These are phyloP conservation scores for Atherix ibis DNA, from an alignment of 2,888 invertebrate species.

Conservation along the genomic window DNA sequence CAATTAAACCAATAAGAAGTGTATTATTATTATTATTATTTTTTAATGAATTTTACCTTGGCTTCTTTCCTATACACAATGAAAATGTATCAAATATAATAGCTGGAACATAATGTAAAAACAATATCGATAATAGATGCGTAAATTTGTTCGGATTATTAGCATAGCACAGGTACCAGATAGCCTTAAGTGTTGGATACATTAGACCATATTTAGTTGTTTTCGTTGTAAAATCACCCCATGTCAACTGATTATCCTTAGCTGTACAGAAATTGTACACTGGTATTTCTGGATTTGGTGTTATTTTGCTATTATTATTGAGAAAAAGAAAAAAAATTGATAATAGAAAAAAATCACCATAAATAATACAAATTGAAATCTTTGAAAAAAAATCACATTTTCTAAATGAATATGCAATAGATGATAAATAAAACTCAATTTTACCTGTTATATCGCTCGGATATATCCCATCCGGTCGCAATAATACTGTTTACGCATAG, in stretches of 20 bases:
- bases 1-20: too few species aligned
- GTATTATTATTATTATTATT: too few species aligned
- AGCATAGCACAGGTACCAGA: constrained; percentile 51
- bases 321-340: constrained; percentile 16
- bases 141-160: constrained; percentile 38
- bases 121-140: constrained; percentile 40
- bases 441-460: constrained; percentile 27
- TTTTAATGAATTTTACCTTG: constrained; percentile 46
- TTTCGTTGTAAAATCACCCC: constrained; percentile 48
- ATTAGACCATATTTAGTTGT: constrained; percentile 40
- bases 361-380: too few species aligned
- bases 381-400: too few species aligned
- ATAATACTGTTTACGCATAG: constrained; percentile 70
- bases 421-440: background rate
- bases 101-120: constrained; percentile 51
- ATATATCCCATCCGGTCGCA: constrained; percentile 57
- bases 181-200: constrained; percentile 45
- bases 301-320: constrained; percentile 14
- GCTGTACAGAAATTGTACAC: constrained; percentile 83
- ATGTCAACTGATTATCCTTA: constrained; percentile 64
- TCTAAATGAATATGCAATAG: too few species aligned
- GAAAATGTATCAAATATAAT: constrained; percentile 40
- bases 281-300: constrained; percentile 35
- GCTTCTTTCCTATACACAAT: constrained; percentile 39
- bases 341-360: background rate